phyloP scores from a whole-genome alignment of 1,140 invertebrate species.

The Saccostrea glomerata region DNA sequence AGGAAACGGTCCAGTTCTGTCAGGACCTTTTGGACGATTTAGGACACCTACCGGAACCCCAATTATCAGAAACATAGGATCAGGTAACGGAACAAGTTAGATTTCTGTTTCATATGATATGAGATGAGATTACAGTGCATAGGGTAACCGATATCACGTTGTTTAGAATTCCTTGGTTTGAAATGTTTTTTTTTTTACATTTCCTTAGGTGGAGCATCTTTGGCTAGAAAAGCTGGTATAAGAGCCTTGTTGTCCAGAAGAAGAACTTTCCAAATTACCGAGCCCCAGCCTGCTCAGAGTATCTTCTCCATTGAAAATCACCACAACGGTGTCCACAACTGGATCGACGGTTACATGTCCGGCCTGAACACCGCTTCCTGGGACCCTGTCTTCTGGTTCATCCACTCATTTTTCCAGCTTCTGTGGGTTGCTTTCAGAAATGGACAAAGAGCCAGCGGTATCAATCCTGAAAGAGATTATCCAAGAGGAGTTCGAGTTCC shows the following conservation, averaged over 20 bases:
- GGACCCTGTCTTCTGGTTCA: constrained; percentile 42
- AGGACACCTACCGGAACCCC: constrained; percentile 54
- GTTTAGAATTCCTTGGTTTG: too few relatives aligned
- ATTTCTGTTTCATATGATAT: not conserved
- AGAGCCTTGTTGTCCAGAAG: constrained; percentile 26
- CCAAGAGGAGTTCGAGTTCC: constrained; percentile 19
- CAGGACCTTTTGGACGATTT: constrained; percentile 73
- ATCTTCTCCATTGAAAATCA: constrained; percentile 37
- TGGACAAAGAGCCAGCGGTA: constrained; percentile 28
- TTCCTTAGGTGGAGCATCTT: not conserved
- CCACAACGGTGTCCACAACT: constrained; percentile 48
- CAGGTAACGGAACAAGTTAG: not conserved
- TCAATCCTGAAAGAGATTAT: constrained; percentile 46
- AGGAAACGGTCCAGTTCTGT: constrained; percentile 75
- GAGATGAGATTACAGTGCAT: not conserved
- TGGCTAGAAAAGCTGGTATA: constrained; percentile 28
- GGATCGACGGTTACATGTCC: constrained; percentile 44
- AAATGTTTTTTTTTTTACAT: not conserved
- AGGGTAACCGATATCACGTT: not conserved
- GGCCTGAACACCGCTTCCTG: constrained; percentile 9
- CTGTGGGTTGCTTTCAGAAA: constrained; percentile 45
- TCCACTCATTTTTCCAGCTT: constrained; percentile 30
- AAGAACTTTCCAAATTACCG: constrained; percentile 29
- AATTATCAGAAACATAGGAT: constrained; percentile 57
- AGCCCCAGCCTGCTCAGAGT: constrained; percentile 20